Evolutionary conservation across 2,797 vertebrate genomes (phyloP).

Genomic region (Cuculus canorus): DNA sequence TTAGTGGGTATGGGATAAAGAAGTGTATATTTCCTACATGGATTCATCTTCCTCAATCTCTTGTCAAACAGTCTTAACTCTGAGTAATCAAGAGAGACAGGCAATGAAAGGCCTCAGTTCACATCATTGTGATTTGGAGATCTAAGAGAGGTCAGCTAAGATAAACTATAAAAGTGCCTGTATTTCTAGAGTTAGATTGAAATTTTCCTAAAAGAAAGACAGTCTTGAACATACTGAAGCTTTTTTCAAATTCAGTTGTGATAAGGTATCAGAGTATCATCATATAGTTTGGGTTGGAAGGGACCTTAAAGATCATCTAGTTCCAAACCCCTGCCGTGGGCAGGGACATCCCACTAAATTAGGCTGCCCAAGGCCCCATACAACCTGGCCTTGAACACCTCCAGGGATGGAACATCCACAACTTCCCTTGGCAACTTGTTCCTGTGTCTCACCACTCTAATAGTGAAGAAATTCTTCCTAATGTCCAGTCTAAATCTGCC

Average conservation of each 20-base stretch:
- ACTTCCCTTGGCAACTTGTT: too few species aligned
- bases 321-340: too few species aligned
- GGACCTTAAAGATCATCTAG: too few species aligned
- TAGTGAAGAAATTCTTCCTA: too few species aligned
- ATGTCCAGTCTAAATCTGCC: too few species aligned
- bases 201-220: background rate
- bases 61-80: background rate
- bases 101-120: background rate
- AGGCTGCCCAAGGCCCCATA: too few species aligned
- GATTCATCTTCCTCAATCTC: background rate
- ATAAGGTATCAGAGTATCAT: too few species aligned
- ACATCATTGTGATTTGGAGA: background rate
- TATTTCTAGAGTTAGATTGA: background rate
- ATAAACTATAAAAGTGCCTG: background rate
- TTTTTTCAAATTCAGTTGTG: background rate
- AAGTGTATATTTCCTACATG: background rate
- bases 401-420: too few species aligned
- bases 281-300: too few species aligned
- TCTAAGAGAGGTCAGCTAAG: background rate
- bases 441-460: too few species aligned
- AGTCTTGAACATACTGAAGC: background rate
- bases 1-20: background rate
- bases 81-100: background rate
- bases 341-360: too few species aligned
- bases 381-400: too few species aligned